phyloP scores from a whole-genome alignment of 53 echinoderm and acorn worm genomes.

The Antedon mediterranea region DNA sequence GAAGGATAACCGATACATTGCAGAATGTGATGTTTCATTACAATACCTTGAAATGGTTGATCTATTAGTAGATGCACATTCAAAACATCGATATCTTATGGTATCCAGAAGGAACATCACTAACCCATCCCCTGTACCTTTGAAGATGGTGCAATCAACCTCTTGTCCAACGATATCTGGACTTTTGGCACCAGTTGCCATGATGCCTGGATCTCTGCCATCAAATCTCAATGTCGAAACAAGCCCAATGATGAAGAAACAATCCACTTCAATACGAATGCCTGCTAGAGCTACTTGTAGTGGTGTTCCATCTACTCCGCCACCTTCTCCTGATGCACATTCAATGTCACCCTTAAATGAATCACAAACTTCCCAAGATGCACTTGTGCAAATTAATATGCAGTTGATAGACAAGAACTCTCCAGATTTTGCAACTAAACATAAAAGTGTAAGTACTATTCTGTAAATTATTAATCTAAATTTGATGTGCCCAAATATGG shows the following conservation, averaged over 20 bases:
- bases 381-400: conserved; percentile 68
- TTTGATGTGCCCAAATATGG: too few relatives aligned
- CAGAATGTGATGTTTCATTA: conserved; percentile 53
- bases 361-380: conserved; percentile 15
- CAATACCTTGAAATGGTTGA: conserved; percentile 84
- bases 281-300: neutral
- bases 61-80: conserved; percentile 52
- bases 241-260: conserved; percentile 2
- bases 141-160: conserved; percentile 71
- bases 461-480: too few relatives aligned
- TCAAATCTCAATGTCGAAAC: conserved; percentile 39
- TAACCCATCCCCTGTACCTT: conserved; percentile 1
- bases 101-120: conserved; percentile 44
- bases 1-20: conserved; percentile 45
- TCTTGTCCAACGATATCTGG: conserved; percentile 83
- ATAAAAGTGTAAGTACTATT: conserved; percentile 50
- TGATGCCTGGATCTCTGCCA: conserved; percentile 64
- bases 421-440: conserved; percentile 57
- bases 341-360: neutral
- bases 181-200: conserved; percentile 34
- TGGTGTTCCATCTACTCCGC: conserved; percentile 58
- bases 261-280: neutral
- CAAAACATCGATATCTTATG: conserved; percentile 70
- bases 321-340: conserved; percentile 55
- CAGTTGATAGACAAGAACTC: conserved; percentile 69